Conservation (phyloP, 1,140 invertebrate species). For the Aethina tumida region DNA sequence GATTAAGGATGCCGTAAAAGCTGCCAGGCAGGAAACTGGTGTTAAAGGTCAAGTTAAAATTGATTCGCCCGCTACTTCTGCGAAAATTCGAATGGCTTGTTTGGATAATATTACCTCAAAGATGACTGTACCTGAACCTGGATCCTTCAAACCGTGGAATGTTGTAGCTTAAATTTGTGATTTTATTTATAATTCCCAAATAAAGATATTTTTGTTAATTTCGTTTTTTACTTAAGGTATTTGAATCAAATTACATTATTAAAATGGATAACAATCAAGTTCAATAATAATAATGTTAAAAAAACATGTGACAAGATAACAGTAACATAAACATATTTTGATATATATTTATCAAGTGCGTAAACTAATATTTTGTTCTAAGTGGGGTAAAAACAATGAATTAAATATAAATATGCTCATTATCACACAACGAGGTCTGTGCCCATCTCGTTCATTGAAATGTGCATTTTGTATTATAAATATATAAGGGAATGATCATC, state of each 20-base stretch:
- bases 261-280: constrained; percentile 1
- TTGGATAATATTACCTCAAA: constrained; percentile 71
- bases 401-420: too few species aligned
- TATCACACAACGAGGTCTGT: too few species aligned
- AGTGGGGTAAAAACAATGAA: too few species aligned
- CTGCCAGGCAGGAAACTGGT: constrained; percentile 62
- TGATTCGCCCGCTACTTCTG: constrained; percentile 80
- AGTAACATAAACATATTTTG: constrained; percentile 8
- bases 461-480: too few species aligned
- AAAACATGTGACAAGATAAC: constrained; percentile 8
- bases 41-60: constrained; percentile 55
- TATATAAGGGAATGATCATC: too few species aligned
- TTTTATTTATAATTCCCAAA: background rate
- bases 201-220: constrained; percentile 9
- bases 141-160: constrained; percentile 49
- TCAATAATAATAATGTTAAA: background rate
- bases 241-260: constrained; percentile 3
- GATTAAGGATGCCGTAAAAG: constrained; percentile 78
- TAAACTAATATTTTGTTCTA: too few species aligned
- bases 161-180: constrained; percentile 26
- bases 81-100: constrained; percentile 84
- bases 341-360: too few species aligned
- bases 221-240: constrained; percentile 3
- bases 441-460: too few species aligned
- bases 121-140: constrained; percentile 45